Base-by-base conservation (phyloP, 1,140 invertebrate genomes). In the Sinonovacula constricta region DNA sequence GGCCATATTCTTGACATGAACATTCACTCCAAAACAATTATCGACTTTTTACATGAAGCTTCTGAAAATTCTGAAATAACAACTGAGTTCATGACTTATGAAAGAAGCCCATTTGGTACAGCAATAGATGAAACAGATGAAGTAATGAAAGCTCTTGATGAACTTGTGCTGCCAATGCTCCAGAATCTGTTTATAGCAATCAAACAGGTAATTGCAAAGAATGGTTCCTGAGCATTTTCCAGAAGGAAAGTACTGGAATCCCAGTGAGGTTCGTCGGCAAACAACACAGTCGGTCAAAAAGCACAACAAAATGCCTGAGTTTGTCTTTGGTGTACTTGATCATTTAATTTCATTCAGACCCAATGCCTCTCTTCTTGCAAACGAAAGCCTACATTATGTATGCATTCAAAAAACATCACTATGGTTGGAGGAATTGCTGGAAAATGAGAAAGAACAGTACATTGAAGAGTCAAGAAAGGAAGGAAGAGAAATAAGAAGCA, bases 1-100 rank as follows among this genome's bases (percentile, higher is more conserved):
- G 33, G 54, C 33, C 71, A 81, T 24, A 81, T 81, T 7, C 39
- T 81, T 22, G 72, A 81, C 7, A 63, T 77, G 65, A 77, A 69
- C 36, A 18, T 26, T 0, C 30, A 70, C 28, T 76, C 34, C 56
- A 2, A 45, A 3, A 56, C 4, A 1, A 30, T 81, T 1, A 22
- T 59, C 3, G 31, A 39, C 28, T 77, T 69, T 53, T n/a, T 81
- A 18, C 45, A 54, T 22, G 45, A 22, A 30, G 63, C 62, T n/a
- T 28, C 31, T 5, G 22, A n/a, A 10, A 51, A 67, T 59, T 12
- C 54, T 4, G 28, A 51, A n/a, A 14, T 28, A 18, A 22, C 22
- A 51, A 30, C 2, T 7, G 39, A 36, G 15, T 80, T 80, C 28
- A 22, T 80, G 3, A n/a, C 15, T 15, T 70, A 71, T 14, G 53